Evolutionary conservation across 2,888 invertebrate genomes (phyloP), one percentile per base, ranked within the genome.

Genomic region (Lutraria lutraria): DNA sequence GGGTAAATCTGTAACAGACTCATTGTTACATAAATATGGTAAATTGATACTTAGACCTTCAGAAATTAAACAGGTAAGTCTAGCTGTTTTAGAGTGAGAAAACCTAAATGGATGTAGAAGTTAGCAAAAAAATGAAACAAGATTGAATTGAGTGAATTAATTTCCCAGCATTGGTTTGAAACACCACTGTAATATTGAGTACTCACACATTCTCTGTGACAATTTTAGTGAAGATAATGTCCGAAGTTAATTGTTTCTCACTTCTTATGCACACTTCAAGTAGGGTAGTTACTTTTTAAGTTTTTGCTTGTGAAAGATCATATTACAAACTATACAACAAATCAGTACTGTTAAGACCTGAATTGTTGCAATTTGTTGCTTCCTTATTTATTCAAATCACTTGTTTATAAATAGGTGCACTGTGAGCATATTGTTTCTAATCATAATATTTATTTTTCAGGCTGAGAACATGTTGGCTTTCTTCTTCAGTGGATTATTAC

Each of bases 401-500:
- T n/a, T n/a, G n/a, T n/a, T n/a, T n/a, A n/a, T n/a, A n/a, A n/a
- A 43, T 43, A 8, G 8, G 8, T 43, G 43, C 43, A 43, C 43
- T 43, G 43, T 43, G 43, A 43, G 8, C 8, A 43, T 43, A 8
- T 43, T 43, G 43, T 43, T 43, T 43, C 43, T 43, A 43, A 43
- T 2, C 4, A 43, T 43, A 8, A 43, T 43, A 43, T 43, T 80
- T 81, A 83, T 43, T 56, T 92, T 90, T 83, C 89, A 92, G 92
- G 90, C 91, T 25, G 85, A 90, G 63, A 88, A 88, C 86, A 84
- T 94, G 56, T 90, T 95, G 88, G 90, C 91, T 76, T 95, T 94
- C 88, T 95, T 95, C 94, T 96, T 96, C 90, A 93, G 94, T 72
- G 81, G 93, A 16, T 91, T 96, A 79, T 90, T 94, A 82, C 94